Evolutionary conservation across 2,113 vertebrate species (phyloP), one percentile per base, ranked within the genome.

Genomic region (Daphoenositta chrysoptera): DNA sequence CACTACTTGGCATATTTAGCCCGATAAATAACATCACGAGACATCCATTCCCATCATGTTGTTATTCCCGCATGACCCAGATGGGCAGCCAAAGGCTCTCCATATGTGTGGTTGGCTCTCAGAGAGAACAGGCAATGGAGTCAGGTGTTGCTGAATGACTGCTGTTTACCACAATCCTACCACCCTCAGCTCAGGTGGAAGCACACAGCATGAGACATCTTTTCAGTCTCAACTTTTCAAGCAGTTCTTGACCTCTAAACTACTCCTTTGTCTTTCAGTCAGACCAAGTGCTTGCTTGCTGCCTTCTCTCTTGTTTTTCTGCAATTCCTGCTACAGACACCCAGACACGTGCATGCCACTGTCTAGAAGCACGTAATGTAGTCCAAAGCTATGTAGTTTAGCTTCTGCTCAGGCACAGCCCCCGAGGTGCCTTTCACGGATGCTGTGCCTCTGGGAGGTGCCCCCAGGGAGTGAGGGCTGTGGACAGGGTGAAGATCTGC

Each of bases 391-490:
- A 15, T 5, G 15, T n/a, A 56, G 24, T 53, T 90, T 48, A 71
- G 2, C 39, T 93, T 71, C 48, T 76, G 21, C 40, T 60, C 17
- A 35, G 71, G 35, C 0, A 1, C 24, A 26, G 15, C 42, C 80
- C 87, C 23, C 18, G 12, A 33, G 1, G 0, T 48, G 15, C 22
- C 16, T 23, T 45, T 27, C 12, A 1, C 1, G 18, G 16, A 58
- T 69, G 30, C 37, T 65, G 13, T 78, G 48, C 19, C 35, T 48
- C 24, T 45, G 33, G 58, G n/a, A 73, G 35, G 8, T 65, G 42
- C 21, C 27, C 0, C 0, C 0, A 0, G 31, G 10, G 26, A 33
- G 5, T 11, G 9, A 58, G 21, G 12, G 16, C 27, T 2, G 1
- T 21, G 9, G 28, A 31, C 13, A 30, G 16, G 6, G 11, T 71